Evolutionary conservation across 2,797 vertebrate genomes (phyloP).

Genomic region (Nasua narica): DNA sequence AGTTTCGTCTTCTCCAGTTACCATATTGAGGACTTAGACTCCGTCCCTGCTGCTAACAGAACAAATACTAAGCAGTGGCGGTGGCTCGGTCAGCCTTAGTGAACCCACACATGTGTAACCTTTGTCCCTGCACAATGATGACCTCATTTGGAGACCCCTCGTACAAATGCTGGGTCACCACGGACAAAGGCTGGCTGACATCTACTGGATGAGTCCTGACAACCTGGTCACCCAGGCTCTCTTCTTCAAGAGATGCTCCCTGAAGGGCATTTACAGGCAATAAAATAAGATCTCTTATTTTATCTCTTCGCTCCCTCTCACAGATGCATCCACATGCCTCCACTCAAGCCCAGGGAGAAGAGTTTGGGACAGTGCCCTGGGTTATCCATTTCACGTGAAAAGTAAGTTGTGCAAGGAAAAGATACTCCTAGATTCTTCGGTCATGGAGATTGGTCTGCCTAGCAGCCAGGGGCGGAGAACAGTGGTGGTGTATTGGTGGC

Average conservation of each 20-base stretch:
- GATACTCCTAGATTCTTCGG: background rate
- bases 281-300: background rate
- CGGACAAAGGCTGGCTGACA: background rate
- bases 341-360: background rate
- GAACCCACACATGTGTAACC: background rate
- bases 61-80: background rate
- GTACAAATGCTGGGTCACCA: background rate
- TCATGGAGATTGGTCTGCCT: background rate
- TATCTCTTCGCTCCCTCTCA: background rate
- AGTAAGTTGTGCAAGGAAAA: background rate
- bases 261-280: background rate
- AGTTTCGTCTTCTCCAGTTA: background rate
- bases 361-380: background rate
- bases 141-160: background rate
- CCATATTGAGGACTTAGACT: background rate
- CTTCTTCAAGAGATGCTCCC: background rate
- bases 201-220: background rate
- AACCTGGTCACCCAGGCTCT: background rate
- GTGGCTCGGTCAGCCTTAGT: background rate
- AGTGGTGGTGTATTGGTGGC: background rate
- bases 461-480: background rate
- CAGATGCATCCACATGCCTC: background rate
- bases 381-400: background rate
- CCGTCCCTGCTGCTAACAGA: background rate
- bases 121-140: background rate